Conservation (phyloP, 37 sponge, comb jelly and placozoan genomes). For the Chondrosia reniformis region DNA sequence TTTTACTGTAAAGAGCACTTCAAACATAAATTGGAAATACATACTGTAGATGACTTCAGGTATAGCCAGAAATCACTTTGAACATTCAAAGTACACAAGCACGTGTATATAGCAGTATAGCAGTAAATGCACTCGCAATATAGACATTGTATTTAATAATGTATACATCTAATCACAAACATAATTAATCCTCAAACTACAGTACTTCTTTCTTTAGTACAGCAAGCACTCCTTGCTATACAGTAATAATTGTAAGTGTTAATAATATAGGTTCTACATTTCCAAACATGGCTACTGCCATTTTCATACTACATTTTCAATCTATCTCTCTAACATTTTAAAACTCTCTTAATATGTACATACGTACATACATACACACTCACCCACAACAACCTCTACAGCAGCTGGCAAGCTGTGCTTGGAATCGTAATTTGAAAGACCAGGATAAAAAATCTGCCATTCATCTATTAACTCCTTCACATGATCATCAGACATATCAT, state of each 20-base stretch:
- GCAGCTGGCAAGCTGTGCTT: constrained; percentile 56
- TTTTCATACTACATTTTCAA: no score
- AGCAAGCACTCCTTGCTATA: no score
- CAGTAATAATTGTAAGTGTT: no score
- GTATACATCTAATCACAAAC: not conserved
- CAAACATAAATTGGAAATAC: not conserved
- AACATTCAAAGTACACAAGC: no score
- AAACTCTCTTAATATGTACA: not conserved
- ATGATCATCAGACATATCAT: constrained; percentile 47
- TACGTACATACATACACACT: not conserved
- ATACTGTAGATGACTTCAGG: not conserved
- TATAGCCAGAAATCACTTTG: not conserved
- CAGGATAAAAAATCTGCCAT: constrained; percentile 78
- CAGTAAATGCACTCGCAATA: not conserved
- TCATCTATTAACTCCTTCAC: constrained; percentile 69
- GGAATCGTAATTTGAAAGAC: constrained; percentile 29
- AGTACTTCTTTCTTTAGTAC: no score
- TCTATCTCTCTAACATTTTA: no score
- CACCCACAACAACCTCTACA: constrained; percentile 74
- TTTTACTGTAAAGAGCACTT: not conserved
- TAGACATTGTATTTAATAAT: not conserved
- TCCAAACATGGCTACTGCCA: no score
- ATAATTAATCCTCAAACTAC: not conserved
- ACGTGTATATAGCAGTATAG: not conserved
- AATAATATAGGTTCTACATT: no score